phyloP scores from a whole-genome alignment of 2,113 vertebrate genomes.

The Enhydra lutris region DNA sequence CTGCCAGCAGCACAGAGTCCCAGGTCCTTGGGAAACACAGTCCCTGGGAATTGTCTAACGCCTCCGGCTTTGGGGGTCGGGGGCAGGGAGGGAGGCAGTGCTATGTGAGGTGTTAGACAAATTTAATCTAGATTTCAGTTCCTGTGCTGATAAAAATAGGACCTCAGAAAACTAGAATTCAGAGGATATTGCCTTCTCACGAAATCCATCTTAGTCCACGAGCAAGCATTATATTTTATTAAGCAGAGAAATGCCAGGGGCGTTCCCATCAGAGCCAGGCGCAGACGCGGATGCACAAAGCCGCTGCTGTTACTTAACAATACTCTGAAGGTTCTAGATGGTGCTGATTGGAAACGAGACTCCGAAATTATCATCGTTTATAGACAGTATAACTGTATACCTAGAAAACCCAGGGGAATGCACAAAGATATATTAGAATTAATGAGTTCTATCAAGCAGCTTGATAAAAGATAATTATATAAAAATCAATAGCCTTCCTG shows the following conservation, averaged over 20 bases:
- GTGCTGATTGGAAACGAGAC: not conserved
- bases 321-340: conserved; percentile 18
- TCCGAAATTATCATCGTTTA: not conserved
- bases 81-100: no score
- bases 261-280: not conserved
- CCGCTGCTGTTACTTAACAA: not conserved
- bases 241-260: conserved; percentile 17
- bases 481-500: conserved; percentile 59
- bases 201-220: conserved; percentile 54
- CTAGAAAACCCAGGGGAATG: conserved; percentile 10
- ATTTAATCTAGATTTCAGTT: conserved; percentile 39
- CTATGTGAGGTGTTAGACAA: not conserved
- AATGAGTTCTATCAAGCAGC: conserved; percentile 35
- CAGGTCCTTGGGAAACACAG: not conserved
- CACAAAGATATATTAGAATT: conserved; percentile 7
- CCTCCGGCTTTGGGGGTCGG: not conserved
- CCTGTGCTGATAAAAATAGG: conserved; percentile 53
- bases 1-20: not conserved
- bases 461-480: conserved; percentile 60
- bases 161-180: conserved; percentile 45
- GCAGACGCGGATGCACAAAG: not conserved
- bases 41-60: not conserved
- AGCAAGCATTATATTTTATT: conserved; percentile 19
- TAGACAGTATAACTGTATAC: not conserved
- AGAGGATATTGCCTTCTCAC: conserved; percentile 39